Base-by-base conservation (phyloP, 2,113 vertebrate species). In the Phyllostomus discolor region DNA sequence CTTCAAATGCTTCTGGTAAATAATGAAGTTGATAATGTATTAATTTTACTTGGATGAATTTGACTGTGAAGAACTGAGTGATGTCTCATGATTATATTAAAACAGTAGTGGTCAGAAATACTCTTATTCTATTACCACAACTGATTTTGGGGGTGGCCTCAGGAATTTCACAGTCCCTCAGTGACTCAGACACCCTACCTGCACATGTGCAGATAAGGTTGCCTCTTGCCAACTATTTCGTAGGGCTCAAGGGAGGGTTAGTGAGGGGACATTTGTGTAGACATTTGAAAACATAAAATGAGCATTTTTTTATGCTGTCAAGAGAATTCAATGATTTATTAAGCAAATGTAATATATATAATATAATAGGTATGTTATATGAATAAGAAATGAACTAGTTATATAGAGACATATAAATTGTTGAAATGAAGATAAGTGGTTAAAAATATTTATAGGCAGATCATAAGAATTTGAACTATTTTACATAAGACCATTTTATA, bases 1-100 rank as follows among this genome's bases (percentile, higher is more conserved):
- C 11, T 50, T 33, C 35, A 88, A 33, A 90, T 78, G 20, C 46
- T 96, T 97, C 88, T 95, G 90, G 11, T 10, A 57, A 80, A 96
- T 28, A 38, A 0, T 2, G 20, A 93, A 66, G 90, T 2, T 85
- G 31, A 66, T 95, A 94, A 24, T 62, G 1, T 92, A 70, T 17
- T 5, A 31, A 50, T 50, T 91, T 50, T 43, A 87, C 26, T 48
- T 62, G 95, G 54, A 10, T 83, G 14, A 82, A 52, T 83, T 91
- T 62, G 31, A 82, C 28, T 88, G 1, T 38, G n/a, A 96, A 88
- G 59, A 86, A 59, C 4, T 48, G 28, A 35, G 7, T 38, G 31
- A 52, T 24, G 6, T 20, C 11, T 88, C 41, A 35, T 12, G 24
- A n/a, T 41, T 81, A 24, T 1, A 66, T 22, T 24, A 76, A 83